Evolutionary conservation across 1,140 invertebrate species (phyloP).

Genomic region (Drosophila pachea): DNA sequence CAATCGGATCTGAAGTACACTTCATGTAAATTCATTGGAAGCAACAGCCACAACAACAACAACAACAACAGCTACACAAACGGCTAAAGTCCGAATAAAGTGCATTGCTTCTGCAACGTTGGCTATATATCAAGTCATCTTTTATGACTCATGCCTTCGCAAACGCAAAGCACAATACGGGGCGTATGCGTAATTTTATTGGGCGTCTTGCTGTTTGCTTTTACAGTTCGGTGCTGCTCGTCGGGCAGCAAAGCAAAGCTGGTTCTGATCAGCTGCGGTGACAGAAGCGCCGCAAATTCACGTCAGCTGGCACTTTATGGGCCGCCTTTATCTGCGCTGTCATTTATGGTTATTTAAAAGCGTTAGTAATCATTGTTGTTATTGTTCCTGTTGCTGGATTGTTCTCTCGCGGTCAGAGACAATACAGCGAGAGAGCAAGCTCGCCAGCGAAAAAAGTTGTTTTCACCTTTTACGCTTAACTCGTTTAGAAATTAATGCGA

Average conservation of each 20-base stretch:
- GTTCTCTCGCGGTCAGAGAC: constrained; percentile 12
- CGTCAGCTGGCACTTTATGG: constrained; percentile 48
- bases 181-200: constrained; percentile 62
- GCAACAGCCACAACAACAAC: background rate
- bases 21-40: constrained; percentile 1
- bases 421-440: no score
- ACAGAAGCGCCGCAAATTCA: constrained; percentile 30
- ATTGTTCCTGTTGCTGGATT: constrained; percentile 28
- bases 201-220: constrained; percentile 34
- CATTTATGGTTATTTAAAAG: constrained; percentile 52
- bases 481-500: constrained; percentile 66
- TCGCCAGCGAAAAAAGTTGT: constrained; percentile 29
- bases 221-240: constrained; percentile 28
- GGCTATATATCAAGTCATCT: constrained; percentile 30
- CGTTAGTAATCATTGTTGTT: constrained; percentile 60
- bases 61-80: no score
- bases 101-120: background rate
- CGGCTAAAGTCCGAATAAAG: background rate
- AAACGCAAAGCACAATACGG: constrained; percentile 1
- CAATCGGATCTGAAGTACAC: background rate
- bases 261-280: constrained; percentile 30
- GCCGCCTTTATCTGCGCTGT: constrained; percentile 43
- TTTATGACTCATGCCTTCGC: constrained; percentile 42
- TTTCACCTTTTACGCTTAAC: constrained; percentile 52
- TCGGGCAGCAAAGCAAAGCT: constrained; percentile 10